Evolutionary conservation across 2,888 invertebrate species (phyloP).

Genomic region (Mythimna impura): DNA sequence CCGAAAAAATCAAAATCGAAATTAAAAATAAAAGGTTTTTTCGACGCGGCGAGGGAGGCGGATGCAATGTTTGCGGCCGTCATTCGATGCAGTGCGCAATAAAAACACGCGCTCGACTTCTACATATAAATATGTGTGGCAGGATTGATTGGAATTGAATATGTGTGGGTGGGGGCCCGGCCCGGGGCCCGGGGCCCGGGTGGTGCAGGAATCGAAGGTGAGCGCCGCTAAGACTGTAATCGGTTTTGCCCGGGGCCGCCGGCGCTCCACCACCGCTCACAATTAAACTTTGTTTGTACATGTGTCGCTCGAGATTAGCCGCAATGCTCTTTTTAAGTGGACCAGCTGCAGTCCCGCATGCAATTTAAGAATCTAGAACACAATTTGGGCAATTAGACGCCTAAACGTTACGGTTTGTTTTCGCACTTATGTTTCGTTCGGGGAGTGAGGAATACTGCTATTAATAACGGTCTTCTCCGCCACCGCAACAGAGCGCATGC

Average conservation of each 20-base stretch:
- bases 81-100: slow-evolving; percentile 89
- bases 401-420: slow-evolving; percentile 46
- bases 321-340: slow-evolving; percentile 90
- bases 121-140: slow-evolving; percentile 89
- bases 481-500: slow-evolving; percentile 66
- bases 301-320: slow-evolving; percentile 90
- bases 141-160: slow-evolving; percentile 90
- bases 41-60: slow-evolving; percentile 84
- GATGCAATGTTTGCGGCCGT: slow-evolving; percentile 89
- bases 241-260: slow-evolving; percentile 87
- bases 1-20: slow-evolving; percentile 90
- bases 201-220: slow-evolving; percentile 87
- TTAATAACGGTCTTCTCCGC: slow-evolving; percentile 61
- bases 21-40: slow-evolving; percentile 89
- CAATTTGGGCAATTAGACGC: slow-evolving; percentile 78
- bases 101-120: slow-evolving; percentile 86
- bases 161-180: slow-evolving; percentile 80
- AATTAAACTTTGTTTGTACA: slow-evolving; percentile 91
- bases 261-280: slow-evolving; percentile 79
- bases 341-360: slow-evolving; percentile 84
- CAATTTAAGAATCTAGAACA: slow-evolving; percentile 87
- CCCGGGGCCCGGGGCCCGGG: slow-evolving; percentile 46
- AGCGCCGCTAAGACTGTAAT: slow-evolving; percentile 90
- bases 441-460: slow-evolving; percentile 54
- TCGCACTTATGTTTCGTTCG: slow-evolving; percentile 30